Evolutionary conservation across 1,140 invertebrate species (phyloP), one percentile per base, ranked within the genome.

Genomic region (Thaumatotibia leucotreta): DNA sequence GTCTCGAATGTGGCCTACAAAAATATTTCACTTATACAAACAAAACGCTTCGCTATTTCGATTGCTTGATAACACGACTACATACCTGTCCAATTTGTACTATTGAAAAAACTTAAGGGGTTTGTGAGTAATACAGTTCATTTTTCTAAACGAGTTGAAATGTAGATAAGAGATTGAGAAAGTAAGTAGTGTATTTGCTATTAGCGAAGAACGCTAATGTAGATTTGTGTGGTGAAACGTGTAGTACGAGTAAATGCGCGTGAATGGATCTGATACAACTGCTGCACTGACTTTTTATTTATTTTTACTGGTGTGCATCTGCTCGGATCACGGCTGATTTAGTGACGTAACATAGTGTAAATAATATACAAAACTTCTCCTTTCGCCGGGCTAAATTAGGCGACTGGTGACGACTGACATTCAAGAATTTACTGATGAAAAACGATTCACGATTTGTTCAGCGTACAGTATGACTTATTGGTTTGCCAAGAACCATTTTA

Each of bases 141-240:
- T 45, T 45, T 20, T 45, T 45, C 17, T 11, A 14, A 20, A 45
- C 17, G 20, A 8, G 4, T 17, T 45, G 14, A 45, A 45, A 5
- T n/a, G 35, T 14, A 45, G n/a, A 45, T 45, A 17, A 0, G 35
- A 45, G 8, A 45, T 8, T 45, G 14, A 14, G 14, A 45, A 17
- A 45, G 14, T 6, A 45, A 20, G 11, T 14, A 17, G n/a, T 45
- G 8, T 54, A 54, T 54, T 54, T 27, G 8, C 24, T 14, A 54
- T 29, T 27, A 54, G 24, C 24, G 52, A 54, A 10, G 52, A 54
- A 54, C 52, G 52, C 11, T 54, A 54, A 54, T 54, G 52, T 54
- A n/a, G 52, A 27, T 68, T 68, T 49, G 62, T 33, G 52, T 61
- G 29, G 67, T 61, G 62, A 68, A 68, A 68, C 62, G 67, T 17